Evolutionary conservation across 2,888 invertebrate species (phyloP).

Genomic region (Galeruca laticollis): DNA sequence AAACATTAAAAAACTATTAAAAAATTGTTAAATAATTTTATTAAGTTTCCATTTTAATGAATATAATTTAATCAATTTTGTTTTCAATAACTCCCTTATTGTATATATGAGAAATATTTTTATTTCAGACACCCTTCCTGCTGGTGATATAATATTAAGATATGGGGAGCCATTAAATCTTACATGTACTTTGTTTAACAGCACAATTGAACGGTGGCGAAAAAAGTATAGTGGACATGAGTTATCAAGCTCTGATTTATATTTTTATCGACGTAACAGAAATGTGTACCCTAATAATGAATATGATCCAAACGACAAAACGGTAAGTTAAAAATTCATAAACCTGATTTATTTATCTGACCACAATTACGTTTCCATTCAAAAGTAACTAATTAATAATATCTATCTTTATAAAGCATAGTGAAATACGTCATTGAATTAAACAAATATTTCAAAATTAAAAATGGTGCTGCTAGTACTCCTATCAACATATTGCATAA

Average conservation of each 20-base stretch:
- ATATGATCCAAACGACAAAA: conserved; percentile 15
- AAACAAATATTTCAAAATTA: too few relatives aligned
- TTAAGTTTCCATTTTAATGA: too few relatives aligned
- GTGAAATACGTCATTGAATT: too few relatives aligned
- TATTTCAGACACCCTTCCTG: conserved; percentile 61
- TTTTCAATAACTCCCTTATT: too few relatives aligned
- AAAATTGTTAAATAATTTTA: too few relatives aligned
- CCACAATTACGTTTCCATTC: neutral
- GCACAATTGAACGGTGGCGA: conserved; percentile 61
- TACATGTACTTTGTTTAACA: conserved; percentile 72
- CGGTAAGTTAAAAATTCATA: conserved; percentile 46
- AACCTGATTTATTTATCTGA: conserved; percentile 2
- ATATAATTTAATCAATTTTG: too few relatives aligned
- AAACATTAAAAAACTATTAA: too few relatives aligned
- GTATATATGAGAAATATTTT: neutral
- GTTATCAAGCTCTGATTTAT: conserved; percentile 68
- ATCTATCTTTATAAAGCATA: conserved; percentile 7
- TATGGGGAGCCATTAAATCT: conserved; percentile 75
- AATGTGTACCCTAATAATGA: conserved; percentile 61
- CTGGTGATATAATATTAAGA: conserved; percentile 67
- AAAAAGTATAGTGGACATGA: conserved; percentile 59
- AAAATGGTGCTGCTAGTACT: too few relatives aligned
- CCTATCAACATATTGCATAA: too few relatives aligned
- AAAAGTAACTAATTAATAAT: neutral
- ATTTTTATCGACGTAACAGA: conserved; percentile 66